Evolutionary conservation across 2,888 invertebrate species (phyloP).

Genomic region (Stramonita haemastoma): DNA sequence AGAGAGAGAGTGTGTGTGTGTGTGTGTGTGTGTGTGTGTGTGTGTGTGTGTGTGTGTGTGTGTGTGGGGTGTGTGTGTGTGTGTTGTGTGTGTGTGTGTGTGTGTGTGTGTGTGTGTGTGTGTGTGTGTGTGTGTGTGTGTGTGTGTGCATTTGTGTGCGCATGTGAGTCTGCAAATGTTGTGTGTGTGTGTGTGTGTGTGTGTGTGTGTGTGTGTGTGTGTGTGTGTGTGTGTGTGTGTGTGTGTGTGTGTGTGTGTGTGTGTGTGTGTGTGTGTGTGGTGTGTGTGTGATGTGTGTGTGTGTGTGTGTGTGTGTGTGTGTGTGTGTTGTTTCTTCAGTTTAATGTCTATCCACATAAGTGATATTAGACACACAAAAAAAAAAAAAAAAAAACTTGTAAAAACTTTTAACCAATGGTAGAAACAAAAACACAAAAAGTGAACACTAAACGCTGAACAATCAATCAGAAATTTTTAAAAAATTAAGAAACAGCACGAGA

Average conservation of each 20-base stretch:
- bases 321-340: too few relatives aligned
- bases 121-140: slow-evolving; percentile 13
- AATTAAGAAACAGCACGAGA: too few relatives aligned
- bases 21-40: slow-evolving; percentile 18
- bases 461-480: too few relatives aligned
- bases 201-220: slow-evolving; percentile 24
- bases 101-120: slow-evolving; percentile 16
- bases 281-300: too few relatives aligned
- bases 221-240: neutral
- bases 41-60: neutral
- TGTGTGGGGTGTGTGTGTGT: neutral
- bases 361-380: too few relatives aligned
- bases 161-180: too few relatives aligned
- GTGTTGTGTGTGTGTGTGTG: neutral
- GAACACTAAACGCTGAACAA: too few relatives aligned
- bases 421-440: too few relatives aligned
- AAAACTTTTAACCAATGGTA: too few relatives aligned
- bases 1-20: neutral
- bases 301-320: too few relatives aligned
- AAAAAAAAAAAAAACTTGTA: too few relatives aligned
- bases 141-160: slow-evolving; percentile 8
- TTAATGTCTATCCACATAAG: too few relatives aligned
- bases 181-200: neutral
- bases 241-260: neutral
- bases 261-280: neutral